Conservation (phyloP, 2,888 invertebrate genomes). For the Tetranychus truncatus region DNA sequence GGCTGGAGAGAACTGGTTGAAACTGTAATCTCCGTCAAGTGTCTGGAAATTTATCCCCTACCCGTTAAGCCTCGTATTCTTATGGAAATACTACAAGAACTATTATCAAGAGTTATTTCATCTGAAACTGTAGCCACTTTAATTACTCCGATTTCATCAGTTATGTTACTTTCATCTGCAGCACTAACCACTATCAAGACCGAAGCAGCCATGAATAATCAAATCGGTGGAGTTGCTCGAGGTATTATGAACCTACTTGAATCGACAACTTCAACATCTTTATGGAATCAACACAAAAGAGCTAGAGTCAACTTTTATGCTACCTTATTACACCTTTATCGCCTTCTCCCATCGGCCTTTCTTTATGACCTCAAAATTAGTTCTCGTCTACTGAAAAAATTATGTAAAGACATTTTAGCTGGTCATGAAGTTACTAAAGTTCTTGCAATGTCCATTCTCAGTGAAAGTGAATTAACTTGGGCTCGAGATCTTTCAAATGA, state of each 20-base stretch:
- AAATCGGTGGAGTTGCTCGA: slow-evolving; percentile 9
- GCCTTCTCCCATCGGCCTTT: slow-evolving; percentile 15
- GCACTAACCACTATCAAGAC: slow-evolving; percentile 13
- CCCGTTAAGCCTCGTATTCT: slow-evolving; percentile 17
- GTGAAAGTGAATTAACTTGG: slow-evolving; percentile 21
- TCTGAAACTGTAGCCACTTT: slow-evolving; percentile 10
- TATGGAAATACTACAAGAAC: slow-evolving; percentile 19
- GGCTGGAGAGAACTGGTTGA: slow-evolving; percentile 22
- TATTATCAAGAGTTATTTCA: slow-evolving; percentile 12
- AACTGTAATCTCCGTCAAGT: slow-evolving; percentile 15
- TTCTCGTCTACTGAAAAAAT: slow-evolving; percentile 17
- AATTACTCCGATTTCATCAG: slow-evolving; percentile 20
- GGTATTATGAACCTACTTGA: slow-evolving; percentile 19
- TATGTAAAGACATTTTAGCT: slow-evolving; percentile 22
- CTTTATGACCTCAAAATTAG: slow-evolving; percentile 20
- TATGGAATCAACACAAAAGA: slow-evolving; percentile 21
- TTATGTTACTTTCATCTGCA: slow-evolving; percentile 18
- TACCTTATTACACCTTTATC: slow-evolving; percentile 18
- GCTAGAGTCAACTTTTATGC: slow-evolving; percentile 22
- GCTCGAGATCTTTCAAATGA: slow-evolving; percentile 21
- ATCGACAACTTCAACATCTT: slow-evolving; percentile 9
- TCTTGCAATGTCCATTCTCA: slow-evolving; percentile 21
- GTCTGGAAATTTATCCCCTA: slow-evolving; percentile 18
- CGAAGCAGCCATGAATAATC: slow-evolving; percentile 15
- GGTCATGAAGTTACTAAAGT: slow-evolving; percentile 24